These are phyloP conservation scores for Misgurnus anguillicaudatus DNA, from an alignment of 2,113 vertebrate genomes.

Conservation along the genomic window DNA sequence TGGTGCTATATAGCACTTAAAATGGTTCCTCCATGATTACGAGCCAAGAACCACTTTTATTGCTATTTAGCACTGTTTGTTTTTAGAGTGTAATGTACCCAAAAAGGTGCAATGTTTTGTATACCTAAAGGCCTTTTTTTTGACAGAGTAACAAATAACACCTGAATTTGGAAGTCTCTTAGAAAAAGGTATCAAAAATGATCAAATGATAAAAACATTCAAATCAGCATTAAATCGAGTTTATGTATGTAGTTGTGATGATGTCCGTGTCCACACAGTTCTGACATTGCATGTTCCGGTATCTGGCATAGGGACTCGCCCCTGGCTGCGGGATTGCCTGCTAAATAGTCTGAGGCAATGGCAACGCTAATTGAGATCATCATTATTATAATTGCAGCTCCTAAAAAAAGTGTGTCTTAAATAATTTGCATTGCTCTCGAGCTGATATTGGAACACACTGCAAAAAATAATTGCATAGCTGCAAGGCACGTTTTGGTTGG, in stretches of 20 bases:
- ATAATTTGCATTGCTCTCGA: constrained; percentile 83
- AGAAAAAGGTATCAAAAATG: no score
- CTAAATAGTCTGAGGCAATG: constrained; percentile 81
- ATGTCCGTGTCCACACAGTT: constrained; percentile 59
- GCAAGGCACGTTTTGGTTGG: constrained; percentile 70
- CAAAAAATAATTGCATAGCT: constrained; percentile 81
- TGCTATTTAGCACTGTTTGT: no score
- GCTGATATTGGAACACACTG: constrained; percentile 77
- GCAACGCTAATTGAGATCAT: constrained; percentile 84
- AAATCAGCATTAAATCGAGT: constrained; percentile 9
- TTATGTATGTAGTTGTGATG: constrained; percentile 1
- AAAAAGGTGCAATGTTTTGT: no score
- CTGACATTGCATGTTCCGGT: constrained; percentile 68
- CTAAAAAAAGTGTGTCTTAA: constrained; percentile 78
- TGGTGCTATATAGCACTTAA: no score
- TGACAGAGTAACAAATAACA: no score
- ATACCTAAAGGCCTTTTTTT: no score
- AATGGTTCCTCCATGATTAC: no score
- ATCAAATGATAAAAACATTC: no score
- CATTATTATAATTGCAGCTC: constrained; percentile 82
- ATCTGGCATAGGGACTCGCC: constrained; percentile 68
- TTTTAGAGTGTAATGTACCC: no score
- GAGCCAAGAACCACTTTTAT: no score
- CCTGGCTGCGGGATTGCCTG: constrained; percentile 75
- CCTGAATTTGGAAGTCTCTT: no score